Evolutionary conservation across 1,140 invertebrate species (phyloP), one percentile per base, ranked within the genome.

Genomic region (Trypoxylus dichotomus): DNA sequence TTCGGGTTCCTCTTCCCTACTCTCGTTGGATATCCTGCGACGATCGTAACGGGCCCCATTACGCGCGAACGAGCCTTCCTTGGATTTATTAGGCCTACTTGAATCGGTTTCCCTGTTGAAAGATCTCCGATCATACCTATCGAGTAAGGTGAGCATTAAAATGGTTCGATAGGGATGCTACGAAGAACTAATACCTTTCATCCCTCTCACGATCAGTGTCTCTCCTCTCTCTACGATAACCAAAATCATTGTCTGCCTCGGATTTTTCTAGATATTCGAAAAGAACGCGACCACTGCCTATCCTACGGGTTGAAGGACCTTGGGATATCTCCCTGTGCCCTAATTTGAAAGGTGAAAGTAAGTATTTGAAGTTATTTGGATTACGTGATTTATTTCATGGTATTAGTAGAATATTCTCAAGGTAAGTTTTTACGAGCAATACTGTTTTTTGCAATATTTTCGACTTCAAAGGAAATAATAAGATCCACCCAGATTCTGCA

Each of bases 261-360:
- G 84, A 87, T 19, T 89, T 88, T 87, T 90, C 91, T 77, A 86
- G 47, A 15, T 74, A 81, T 84, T 93, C 91, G 68, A 93, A 90
- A 80, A 94, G 87, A 74, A 95, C 93, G 6, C 94, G 90, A 0
- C 94, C 94, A 81, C 93, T 94, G 1, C 94, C 94, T 82, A 95
- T 94, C 78, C 93, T 90, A 21, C 93, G 88, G 27, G 88, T 15
- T 5, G 72, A 15, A 60, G 77, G 41, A 19, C 63, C 73, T 60
- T 76, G 72, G 10, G 76, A 73, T 37, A 79, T 77, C 60, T 89
- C 88, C 24, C 88, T 85, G 79, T 88, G 87, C n/a, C 84, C 83
- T 19, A 87, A 83, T 86, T 88, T 43, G 0, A 58, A 81, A 81
- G 5, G 8, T 74, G 3, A 5, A 5, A 37, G 10, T 37, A 8